phyloP scores from a whole-genome alignment of 2,797 vertebrate genomes.

The Acanthurus tractus region DNA sequence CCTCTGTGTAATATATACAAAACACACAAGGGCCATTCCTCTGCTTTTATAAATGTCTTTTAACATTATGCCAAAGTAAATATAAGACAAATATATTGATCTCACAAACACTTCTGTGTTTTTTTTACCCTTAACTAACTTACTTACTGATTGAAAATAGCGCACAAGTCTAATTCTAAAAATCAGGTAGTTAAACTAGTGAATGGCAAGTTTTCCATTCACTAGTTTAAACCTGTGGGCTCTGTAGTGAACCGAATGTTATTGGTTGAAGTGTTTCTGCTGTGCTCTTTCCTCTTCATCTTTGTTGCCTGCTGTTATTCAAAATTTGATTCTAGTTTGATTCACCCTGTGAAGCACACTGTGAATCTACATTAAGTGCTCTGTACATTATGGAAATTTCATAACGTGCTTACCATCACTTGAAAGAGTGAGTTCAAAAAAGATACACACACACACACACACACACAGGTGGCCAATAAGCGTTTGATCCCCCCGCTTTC shows the following conservation, averaged over 20 bases:
- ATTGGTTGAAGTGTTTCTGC: not conserved
- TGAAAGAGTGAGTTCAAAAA: constrained; percentile 17
- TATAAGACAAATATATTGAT: not conserved
- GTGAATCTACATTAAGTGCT: not conserved
- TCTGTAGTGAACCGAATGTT: not conserved
- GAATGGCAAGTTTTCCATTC: too few species aligned
- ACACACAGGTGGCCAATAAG: constrained; percentile 66
- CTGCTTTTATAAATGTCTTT: not conserved
- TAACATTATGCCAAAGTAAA: not conserved
- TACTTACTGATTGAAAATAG: not conserved
- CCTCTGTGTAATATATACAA: not conserved
- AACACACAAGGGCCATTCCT: not conserved
- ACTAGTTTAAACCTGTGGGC: too few species aligned
- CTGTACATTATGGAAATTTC: constrained; percentile 3
- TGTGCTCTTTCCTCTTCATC: not conserved
- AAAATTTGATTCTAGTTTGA: not conserved
- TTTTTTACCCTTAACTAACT: too few species aligned
- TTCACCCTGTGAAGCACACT: not conserved
- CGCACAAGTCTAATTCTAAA: not conserved
- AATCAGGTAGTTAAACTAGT: not conserved
- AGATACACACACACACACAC: constrained; percentile 23
- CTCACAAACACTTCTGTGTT: too few species aligned
- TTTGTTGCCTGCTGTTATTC: too few species aligned
- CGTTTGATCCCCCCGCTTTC: constrained; percentile 70
- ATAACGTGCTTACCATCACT: constrained; percentile 18